phyloP scores from a whole-genome alignment of 2,888 invertebrate genomes.

The Ichneumoninae sp. region DNA sequence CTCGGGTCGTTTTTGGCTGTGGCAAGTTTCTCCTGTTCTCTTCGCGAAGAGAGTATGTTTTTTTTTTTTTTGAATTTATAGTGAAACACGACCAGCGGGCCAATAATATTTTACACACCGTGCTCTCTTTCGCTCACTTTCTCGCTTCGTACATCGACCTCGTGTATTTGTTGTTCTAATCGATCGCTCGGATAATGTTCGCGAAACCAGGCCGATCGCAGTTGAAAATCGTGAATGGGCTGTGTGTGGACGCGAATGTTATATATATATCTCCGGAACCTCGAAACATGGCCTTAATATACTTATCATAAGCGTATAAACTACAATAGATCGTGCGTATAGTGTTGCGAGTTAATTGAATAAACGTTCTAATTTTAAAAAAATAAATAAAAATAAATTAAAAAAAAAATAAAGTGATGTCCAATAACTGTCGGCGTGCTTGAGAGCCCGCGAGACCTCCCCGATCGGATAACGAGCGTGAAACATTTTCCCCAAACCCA shows the following conservation, averaged over 20 bases:
- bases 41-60: slow-evolving; percentile 17
- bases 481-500: slow-evolving; percentile 20
- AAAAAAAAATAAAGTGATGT: slow-evolving; percentile 2
- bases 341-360: slow-evolving; percentile 69
- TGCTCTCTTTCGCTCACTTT: slow-evolving; percentile 28
- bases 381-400: slow-evolving; percentile 6
- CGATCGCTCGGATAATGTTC: slow-evolving; percentile 15
- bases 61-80: slow-evolving; percentile 37
- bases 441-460: background rate
- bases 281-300: slow-evolving; percentile 80
- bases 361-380: slow-evolving; percentile 28
- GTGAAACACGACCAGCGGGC: slow-evolving; percentile 55
- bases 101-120: slow-evolving; percentile 25
- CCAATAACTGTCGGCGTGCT: slow-evolving; percentile 5
- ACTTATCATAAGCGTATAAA: slow-evolving; percentile 76
- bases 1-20: slow-evolving; percentile 60
- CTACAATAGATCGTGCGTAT: slow-evolving; percentile 65
- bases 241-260: slow-evolving; percentile 64
- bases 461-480: slow-evolving; percentile 50
- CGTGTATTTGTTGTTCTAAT: slow-evolving; percentile 30
- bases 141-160: slow-evolving; percentile 34
- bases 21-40: slow-evolving; percentile 44
- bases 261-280: slow-evolving; percentile 73
- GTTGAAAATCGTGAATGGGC: slow-evolving; percentile 74
- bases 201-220: slow-evolving; percentile 61